These are phyloP conservation scores for Gryon sp. DNA, from an alignment of 1,140 invertebrate genomes.

Conservation along the genomic window DNA sequence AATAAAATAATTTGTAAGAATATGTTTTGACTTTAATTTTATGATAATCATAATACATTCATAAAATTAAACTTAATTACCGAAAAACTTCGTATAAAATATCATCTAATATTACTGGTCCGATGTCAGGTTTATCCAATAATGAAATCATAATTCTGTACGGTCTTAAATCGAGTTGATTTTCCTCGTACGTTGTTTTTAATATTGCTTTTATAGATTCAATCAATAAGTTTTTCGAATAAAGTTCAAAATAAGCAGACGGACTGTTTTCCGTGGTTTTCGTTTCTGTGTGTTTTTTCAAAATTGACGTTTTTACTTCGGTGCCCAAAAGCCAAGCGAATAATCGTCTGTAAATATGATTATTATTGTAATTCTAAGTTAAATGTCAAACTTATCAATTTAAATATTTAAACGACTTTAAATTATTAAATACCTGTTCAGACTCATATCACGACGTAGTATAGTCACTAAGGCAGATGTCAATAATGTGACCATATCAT, in stretches of 20 bases:
- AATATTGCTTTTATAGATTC: constrained; percentile 84
- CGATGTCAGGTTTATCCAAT: constrained; percentile 94
- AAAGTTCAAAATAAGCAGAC: constrained; percentile 86
- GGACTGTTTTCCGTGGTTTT: constrained; percentile 67
- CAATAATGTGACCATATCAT: constrained; percentile 88
- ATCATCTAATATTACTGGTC: constrained; percentile 90
- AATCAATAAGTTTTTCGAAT: constrained; percentile 85
- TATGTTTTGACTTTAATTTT: neutral
- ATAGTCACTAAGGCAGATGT: constrained; percentile 91
- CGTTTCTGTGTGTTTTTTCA: constrained; percentile 76
- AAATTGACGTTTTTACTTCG: constrained; percentile 83
- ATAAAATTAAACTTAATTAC: constrained; percentile 69
- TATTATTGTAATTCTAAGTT: no score
- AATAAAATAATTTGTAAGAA: constrained; percentile 31
- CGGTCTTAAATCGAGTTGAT: constrained; percentile 86
- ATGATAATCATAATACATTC: no score
- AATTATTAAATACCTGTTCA: constrained; percentile 85
- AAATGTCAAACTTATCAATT: no score
- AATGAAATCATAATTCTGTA: constrained; percentile 93
- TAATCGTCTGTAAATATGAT: constrained; percentile 84
- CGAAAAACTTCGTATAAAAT: constrained; percentile 93
- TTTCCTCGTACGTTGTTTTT: constrained; percentile 81
- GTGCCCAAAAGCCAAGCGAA: constrained; percentile 91
- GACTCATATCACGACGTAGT: constrained; percentile 93
- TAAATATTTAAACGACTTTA: no score